Evolutionary conservation across 2,888 invertebrate genomes (phyloP).

Genomic region (Mythimna impura): DNA sequence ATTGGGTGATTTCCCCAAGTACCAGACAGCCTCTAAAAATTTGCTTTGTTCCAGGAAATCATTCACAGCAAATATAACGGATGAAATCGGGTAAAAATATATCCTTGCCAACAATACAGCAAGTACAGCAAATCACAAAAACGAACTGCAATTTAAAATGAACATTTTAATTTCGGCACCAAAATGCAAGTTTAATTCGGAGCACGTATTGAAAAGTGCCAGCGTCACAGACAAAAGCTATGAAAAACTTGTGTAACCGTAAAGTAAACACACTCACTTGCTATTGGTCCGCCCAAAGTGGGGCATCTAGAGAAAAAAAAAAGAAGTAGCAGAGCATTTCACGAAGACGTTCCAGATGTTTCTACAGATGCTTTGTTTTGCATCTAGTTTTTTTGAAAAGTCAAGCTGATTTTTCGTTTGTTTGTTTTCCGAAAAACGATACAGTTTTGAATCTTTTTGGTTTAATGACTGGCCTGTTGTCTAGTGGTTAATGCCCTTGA

Average conservation of each 20-base stretch:
- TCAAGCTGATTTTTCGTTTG: conserved; percentile 36
- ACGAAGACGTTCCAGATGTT: conserved; percentile 64
- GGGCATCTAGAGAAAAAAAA: conserved; percentile 64
- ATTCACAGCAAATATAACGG: neutral
- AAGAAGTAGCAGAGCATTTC: conserved; percentile 57
- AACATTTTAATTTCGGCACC: conserved; percentile 50
- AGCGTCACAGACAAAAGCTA: conserved; percentile 61
- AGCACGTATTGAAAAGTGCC: conserved; percentile 62
- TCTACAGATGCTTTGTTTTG: conserved; percentile 64
- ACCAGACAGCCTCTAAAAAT: no score
- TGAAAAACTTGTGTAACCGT: conserved; percentile 66
- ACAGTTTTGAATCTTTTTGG: neutral
- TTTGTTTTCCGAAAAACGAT: conserved; percentile 1
- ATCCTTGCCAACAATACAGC: conserved; percentile 7
- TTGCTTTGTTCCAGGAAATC: neutral
- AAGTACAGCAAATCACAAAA: conserved; percentile 12
- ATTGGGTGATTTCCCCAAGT: no score
- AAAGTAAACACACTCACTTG: conserved; percentile 66
- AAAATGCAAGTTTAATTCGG: conserved; percentile 53
- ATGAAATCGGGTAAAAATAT: conserved; percentile 12
- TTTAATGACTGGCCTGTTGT: neutral
- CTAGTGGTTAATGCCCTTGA: no score
- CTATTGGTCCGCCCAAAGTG: conserved; percentile 65
- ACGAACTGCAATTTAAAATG: conserved; percentile 45
- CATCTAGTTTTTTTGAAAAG: conserved; percentile 63